Conservation (phyloP, 2,888 invertebrate species). For the Ochropleura plecta region DNA sequence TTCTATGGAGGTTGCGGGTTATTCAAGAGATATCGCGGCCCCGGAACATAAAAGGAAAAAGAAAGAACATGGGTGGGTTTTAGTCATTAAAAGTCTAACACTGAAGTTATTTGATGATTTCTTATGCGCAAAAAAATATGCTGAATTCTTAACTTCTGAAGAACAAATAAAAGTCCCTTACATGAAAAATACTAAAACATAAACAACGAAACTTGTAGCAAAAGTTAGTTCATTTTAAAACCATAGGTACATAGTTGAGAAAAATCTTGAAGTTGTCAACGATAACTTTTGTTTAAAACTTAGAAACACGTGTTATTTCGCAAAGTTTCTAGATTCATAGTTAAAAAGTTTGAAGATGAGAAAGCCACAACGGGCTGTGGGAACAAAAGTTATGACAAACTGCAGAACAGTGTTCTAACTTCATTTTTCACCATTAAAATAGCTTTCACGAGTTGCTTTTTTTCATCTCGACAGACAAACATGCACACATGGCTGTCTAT, state of each 20-base stretch:
- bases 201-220: neutral
- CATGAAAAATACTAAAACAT: neutral
- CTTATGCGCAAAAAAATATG: too few relatives aligned
- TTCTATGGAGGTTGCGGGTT: too few relatives aligned
- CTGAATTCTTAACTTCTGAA: neutral
- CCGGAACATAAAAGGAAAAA: too few relatives aligned
- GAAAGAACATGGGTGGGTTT: too few relatives aligned
- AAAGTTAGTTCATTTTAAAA: conserved; percentile 14
- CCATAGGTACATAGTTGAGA: neutral
- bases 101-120: too few relatives aligned
- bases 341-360: conserved; percentile 23
- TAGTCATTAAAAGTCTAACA: too few relatives aligned
- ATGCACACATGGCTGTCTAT: too few relatives aligned
- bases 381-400: conserved; percentile 9
- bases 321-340: conserved; percentile 11
- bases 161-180: neutral
- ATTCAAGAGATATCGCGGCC: too few relatives aligned
- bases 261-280: conserved; percentile 14
- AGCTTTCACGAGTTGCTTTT: neutral
- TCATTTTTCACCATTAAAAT: neutral
- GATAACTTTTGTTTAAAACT: conserved; percentile 9
- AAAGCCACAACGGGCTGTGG: neutral
- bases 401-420: neutral
- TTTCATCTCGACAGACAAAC: too few relatives aligned
- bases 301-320: conserved; percentile 25